A percentile compares a stretch with the other conserved stretches of the same genome.
These are phyloP conservation scores for Luperina testacea DNA, from an alignment of 2,888 invertebrate genomes.

Conservation along the genomic window DNA sequence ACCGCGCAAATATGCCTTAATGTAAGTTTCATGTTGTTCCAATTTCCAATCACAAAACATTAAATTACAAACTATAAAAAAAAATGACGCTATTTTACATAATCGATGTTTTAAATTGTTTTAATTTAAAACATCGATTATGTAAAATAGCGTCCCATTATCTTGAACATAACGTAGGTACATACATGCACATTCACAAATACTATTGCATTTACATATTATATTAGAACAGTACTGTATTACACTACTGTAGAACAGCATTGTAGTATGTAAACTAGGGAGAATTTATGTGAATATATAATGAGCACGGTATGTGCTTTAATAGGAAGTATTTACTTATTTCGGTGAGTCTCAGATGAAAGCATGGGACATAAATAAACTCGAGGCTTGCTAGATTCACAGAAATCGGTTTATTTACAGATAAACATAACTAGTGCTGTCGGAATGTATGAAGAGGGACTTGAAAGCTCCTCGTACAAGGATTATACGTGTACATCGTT, in stretches of 20 bases:
- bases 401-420: slow-evolving; percentile 13
- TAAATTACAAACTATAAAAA: slow-evolving; percentile 4
- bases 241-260: neutral
- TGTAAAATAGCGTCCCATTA: slow-evolving; percentile 17
- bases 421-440: neutral
- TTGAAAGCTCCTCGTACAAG: neutral
- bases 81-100: no score
- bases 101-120: no score
- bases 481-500: neutral
- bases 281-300: slow-evolving; percentile 34
- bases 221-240: neutral
- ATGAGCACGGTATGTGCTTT: neutral
- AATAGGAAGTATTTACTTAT: slow-evolving; percentile 5
- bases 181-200: slow-evolving; percentile 7
- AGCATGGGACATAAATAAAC: slow-evolving; percentile 7
- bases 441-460: neutral
- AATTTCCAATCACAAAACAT: neutral
- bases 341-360: neutral
- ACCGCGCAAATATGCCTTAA: no score
- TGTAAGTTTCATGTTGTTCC: neutral
- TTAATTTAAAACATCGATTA: slow-evolving; percentile 23
- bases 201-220: slow-evolving; percentile 16
- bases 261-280: slow-evolving; percentile 5
- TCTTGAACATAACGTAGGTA: neutral
- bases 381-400: neutral